phyloP scores from a whole-genome alignment of 1,140 invertebrate genomes.

The Zaprionus lachaisei region DNA sequence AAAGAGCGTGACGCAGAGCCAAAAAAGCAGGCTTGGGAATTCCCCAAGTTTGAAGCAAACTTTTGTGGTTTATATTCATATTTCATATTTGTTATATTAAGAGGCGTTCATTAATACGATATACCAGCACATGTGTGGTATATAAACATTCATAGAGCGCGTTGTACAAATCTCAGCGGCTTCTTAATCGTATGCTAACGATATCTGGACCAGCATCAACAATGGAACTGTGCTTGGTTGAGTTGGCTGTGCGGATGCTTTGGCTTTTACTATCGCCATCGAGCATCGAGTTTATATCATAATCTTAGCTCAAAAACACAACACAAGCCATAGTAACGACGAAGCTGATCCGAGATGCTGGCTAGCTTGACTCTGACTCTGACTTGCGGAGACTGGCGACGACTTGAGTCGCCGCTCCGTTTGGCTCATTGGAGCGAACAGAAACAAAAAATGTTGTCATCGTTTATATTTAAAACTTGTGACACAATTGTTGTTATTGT shows the following conservation, averaged over 20 bases:
- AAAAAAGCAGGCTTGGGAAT: slow-evolving; percentile 53
- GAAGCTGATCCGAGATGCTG: slow-evolving; percentile 21
- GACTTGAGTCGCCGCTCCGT: slow-evolving; percentile 56
- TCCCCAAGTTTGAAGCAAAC: slow-evolving; percentile 76
- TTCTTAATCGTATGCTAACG: slow-evolving; percentile 80
- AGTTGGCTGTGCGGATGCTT: neutral
- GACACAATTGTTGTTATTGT: slow-evolving; percentile 82
- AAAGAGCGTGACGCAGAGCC: slow-evolving; percentile 62
- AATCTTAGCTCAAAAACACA: slow-evolving; percentile 15
- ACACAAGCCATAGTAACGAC: slow-evolving; percentile 24
- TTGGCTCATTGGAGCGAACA: slow-evolving; percentile 46
- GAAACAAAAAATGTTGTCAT: slow-evolving; percentile 66
- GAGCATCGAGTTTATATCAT: slow-evolving; percentile 33
- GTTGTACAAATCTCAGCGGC: slow-evolving; percentile 32
- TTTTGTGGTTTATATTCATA: slow-evolving; percentile 69
- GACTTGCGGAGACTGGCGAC: neutral
- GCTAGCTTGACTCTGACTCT: neutral
- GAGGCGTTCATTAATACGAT: slow-evolving; percentile 43
- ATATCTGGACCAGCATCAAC: slow-evolving; percentile 66
- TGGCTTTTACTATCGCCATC: slow-evolving; percentile 62
- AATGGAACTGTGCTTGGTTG: slow-evolving; percentile 57
- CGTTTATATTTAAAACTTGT: slow-evolving; percentile 80
- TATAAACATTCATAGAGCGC: slow-evolving; percentile 12
- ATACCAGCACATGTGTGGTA: slow-evolving; percentile 11
- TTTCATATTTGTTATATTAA: slow-evolving; percentile 46